Evolutionary conservation across 2,888 invertebrate genomes (phyloP).

Genomic region (Pherbina coryleti): DNA sequence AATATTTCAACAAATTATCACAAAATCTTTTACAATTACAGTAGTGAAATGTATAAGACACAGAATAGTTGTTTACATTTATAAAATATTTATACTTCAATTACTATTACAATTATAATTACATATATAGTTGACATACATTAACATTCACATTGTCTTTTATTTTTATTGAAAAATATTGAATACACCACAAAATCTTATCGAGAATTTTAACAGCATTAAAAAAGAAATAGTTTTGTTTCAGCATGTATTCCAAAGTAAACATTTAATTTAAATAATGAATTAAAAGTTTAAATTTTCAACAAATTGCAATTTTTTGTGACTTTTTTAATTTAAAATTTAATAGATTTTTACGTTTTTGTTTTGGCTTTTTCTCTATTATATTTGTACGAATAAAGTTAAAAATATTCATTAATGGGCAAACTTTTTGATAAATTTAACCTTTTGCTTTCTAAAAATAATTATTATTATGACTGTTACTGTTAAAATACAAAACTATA

Average conservation of each 20-base stretch:
- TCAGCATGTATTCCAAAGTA: not conserved
- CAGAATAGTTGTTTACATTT: slow-evolving; percentile 17
- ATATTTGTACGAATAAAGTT: not conserved
- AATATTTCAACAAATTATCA: slow-evolving; percentile 35
- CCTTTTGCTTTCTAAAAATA: slow-evolving; percentile 27
- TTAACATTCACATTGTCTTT: not conserved
- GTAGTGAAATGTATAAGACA: slow-evolving; percentile 17
- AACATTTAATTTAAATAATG: slow-evolving; percentile 7
- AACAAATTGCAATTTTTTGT: slow-evolving; percentile 5
- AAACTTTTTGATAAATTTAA: slow-evolving; percentile 32
- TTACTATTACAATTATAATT: slow-evolving; percentile 23
- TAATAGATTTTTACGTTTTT: not conserved
- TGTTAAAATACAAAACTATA: slow-evolving; percentile 30
- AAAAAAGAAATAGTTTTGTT: not conserved
- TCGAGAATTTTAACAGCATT: not conserved
- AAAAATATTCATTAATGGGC: not conserved
- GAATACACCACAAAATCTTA: slow-evolving; percentile 6
- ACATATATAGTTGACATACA: not conserved
- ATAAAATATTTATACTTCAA: slow-evolving; percentile 28
- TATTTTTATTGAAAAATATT: not conserved
- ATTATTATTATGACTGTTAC: slow-evolving; percentile 19
- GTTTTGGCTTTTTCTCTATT: not conserved
- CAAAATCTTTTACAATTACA: slow-evolving; percentile 34
- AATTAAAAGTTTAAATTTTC: slow-evolving; percentile 3
- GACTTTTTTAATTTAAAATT: slow-evolving; percentile 10